Evolutionary conservation across 2,888 invertebrate genomes (phyloP).

Genomic region (Chrysodeixis includens): DNA sequence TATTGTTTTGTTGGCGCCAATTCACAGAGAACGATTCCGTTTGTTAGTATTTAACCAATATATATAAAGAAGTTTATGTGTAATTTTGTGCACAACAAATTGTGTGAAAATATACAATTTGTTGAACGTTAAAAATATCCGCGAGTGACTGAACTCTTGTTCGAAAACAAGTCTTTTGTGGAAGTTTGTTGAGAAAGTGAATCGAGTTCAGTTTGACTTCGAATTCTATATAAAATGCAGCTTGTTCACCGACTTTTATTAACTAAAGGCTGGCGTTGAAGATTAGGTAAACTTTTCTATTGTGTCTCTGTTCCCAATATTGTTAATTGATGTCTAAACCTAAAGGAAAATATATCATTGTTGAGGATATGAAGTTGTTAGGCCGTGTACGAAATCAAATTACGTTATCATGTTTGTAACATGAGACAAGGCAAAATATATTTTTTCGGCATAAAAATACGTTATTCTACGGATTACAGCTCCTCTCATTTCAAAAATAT

Average conservation of each 20-base stretch:
- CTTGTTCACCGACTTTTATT: not conserved
- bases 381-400: too few species aligned
- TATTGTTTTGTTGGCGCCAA: slow-evolving; percentile 44
- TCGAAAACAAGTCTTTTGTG: slow-evolving; percentile 21
- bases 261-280: not conserved
- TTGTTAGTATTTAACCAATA: slow-evolving; percentile 34
- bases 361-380: too few species aligned
- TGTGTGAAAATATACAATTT: slow-evolving; percentile 28
- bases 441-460: too few species aligned
- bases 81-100: slow-evolving; percentile 30
- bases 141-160: slow-evolving; percentile 34
- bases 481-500: too few species aligned
- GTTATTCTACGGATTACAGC: too few species aligned
- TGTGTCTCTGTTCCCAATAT: not conserved
- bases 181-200: not conserved
- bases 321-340: not conserved
- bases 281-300: not conserved
- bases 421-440: too few species aligned
- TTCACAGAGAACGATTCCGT: slow-evolving; percentile 23
- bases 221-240: not conserved
- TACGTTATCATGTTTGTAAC: too few species aligned
- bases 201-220: not conserved
- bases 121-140: slow-evolving; percentile 35
- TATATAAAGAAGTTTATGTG: slow-evolving; percentile 18
- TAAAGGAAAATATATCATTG: too few species aligned